phyloP scores from a whole-genome alignment of 53 echinoderm and acorn worm species.

The Actinopyga echinites region DNA sequence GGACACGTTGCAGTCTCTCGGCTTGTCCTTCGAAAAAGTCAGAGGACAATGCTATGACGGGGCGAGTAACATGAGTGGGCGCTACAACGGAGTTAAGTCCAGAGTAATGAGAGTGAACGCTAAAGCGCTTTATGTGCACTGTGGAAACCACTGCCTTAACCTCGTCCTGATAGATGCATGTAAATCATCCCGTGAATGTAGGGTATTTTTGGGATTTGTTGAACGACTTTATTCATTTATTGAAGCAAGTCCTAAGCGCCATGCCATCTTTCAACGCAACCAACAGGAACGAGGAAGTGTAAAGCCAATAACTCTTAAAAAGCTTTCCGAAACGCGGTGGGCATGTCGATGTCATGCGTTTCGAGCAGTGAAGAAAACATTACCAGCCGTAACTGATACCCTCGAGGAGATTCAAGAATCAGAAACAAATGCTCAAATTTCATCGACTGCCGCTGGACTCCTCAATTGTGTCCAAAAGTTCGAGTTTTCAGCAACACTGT shows the following conservation, averaged over 20 bases:
- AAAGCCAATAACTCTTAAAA: neutral
- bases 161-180: slow-evolving; percentile 14
- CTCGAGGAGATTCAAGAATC: slow-evolving; percentile 1
- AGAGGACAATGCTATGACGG: slow-evolving; percentile 47
- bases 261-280: slow-evolving; percentile 1
- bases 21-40: neutral
- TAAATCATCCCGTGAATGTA: neutral
- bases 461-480: neutral
- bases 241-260: slow-evolving; percentile 15
- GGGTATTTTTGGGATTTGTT: neutral
- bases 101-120: neutral
- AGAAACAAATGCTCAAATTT: neutral
- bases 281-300: neutral
- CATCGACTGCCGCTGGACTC: slow-evolving; percentile 3
- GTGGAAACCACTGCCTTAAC: slow-evolving; percentile 33
- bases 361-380: neutral
- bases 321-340: neutral
- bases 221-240: neutral
- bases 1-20: slow-evolving; percentile 3
- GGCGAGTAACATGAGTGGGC: slow-evolving; percentile 20
- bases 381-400: neutral
- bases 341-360: neutral
- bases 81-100: neutral
- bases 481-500: neutral
- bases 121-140: slow-evolving; percentile 36